Conservation (phyloP, 1,140 invertebrate species). For the Apolygus lucorum region DNA sequence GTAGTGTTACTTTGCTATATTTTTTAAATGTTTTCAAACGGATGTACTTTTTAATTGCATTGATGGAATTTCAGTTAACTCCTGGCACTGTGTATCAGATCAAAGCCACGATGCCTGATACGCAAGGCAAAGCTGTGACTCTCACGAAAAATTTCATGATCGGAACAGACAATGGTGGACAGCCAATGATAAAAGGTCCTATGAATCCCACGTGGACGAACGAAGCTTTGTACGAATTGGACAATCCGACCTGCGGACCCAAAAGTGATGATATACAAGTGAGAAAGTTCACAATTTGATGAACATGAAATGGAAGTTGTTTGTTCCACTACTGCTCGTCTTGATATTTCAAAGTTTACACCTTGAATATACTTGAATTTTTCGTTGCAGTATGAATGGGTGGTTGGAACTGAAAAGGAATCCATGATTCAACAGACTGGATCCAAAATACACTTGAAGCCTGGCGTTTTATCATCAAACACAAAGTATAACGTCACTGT, state of each 20-base stretch:
- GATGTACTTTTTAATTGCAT: not conserved
- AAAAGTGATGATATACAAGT: not conserved
- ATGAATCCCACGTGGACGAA: not conserved
- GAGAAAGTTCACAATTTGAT: not conserved
- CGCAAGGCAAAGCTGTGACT: not conserved
- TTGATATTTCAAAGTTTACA: no score
- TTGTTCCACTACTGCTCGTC: no score
- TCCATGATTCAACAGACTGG: not conserved
- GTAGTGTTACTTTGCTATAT: no score
- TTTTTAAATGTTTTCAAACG: no score
- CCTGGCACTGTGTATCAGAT: not conserved
- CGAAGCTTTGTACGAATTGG: not conserved
- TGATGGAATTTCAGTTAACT: not conserved
- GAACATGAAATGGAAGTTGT: no score
- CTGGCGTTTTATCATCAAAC: not conserved
- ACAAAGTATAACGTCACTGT: not conserved
- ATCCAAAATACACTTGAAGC: not conserved
- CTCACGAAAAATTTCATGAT: not conserved
- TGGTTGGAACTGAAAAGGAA: not conserved
- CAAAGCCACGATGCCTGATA: not conserved
- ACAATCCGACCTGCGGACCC: not conserved
- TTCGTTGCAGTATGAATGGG: not conserved
- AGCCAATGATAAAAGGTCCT: not conserved
- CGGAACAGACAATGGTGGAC: not conserved
- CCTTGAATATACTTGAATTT: not conserved